These are phyloP conservation scores for Sarcophaga carnaria DNA, from an alignment of 2,888 invertebrate species.

Conservation along the genomic window DNA sequence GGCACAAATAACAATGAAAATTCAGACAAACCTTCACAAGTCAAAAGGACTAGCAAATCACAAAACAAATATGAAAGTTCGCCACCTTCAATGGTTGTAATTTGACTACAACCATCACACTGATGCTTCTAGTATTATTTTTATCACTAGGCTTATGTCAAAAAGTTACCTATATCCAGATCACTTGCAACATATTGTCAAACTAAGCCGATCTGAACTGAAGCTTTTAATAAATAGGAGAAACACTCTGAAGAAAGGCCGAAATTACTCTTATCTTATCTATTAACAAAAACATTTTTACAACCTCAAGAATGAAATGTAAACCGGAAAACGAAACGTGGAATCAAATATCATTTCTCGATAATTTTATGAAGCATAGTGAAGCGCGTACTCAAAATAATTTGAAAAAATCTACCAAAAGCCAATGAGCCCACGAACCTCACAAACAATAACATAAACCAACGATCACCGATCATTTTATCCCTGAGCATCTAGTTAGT, in stretches of 20 bases:
- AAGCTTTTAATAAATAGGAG: too few relatives aligned
- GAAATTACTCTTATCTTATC: neutral
- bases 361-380: too few relatives aligned
- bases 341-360: too few relatives aligned
- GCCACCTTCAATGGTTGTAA: neutral
- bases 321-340: neutral
- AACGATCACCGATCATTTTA: too few relatives aligned
- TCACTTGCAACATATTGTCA: too few relatives aligned
- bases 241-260: neutral
- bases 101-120: neutral
- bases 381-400: too few relatives aligned
- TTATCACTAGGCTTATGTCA: neutral
- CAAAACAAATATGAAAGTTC: neutral
- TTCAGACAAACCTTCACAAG: neutral
- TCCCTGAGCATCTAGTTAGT: too few relatives aligned
- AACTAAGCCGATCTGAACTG: neutral
- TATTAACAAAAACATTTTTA: neutral
- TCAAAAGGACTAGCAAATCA: neutral
- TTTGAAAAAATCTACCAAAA: too few relatives aligned
- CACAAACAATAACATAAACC: too few relatives aligned
- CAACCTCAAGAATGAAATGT: constrained; percentile 3
- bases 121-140: neutral
- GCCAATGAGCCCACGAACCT: too few relatives aligned
- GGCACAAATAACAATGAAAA: neutral
- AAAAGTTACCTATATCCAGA: neutral